Base-by-base conservation (phyloP, 2,888 invertebrate species). In the Andrena trimmerana region DNA sequence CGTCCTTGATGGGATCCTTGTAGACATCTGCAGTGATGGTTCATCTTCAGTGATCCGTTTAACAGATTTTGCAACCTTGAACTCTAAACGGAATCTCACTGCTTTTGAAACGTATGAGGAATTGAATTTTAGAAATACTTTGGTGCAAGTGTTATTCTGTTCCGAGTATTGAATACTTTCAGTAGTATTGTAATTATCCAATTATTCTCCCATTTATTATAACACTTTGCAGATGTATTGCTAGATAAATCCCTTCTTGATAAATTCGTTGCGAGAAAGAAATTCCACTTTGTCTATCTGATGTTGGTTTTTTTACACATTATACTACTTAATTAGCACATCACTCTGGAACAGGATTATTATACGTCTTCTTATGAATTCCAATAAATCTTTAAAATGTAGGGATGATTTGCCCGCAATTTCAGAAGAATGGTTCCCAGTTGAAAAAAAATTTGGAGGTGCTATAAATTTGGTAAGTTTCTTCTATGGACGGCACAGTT, bases 1-100 rank as follows among this genome's bases (percentile, higher is more conserved):
- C 20, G 66, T 54, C 66, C 66, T 66, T 72, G 54, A 36, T 2
- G 7, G 33, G 4, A 54, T 72, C 66, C 52, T 66, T 54, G n/a
- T 27, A 66, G 33, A 36, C 36, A 36, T 66, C 72, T 65, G 52
- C 66, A 54, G 54, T 27, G 66, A 59, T 42, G 54, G 42, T 52
- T 54, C 72, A 24, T 65, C 52, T 65, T n/a, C 7, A 13, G 52
- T 36, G 33, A 66, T 36, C 8, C 29, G n/a, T 66, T 72, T 72
- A 27, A 29, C 66, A 66, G 52, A 72, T 72, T 27, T 20, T 36
- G 54, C 29, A 54, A 29, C 66, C 36, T 72, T 54, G 20, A 36
- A 36, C 59, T 16, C 24, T 8, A 24, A 24, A 4, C 20, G 36
- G 4, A 54, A 54, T 72, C 27, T 66, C 27, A 72, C 36, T 72